phyloP scores from a whole-genome alignment of 1,140 invertebrate species.

The Panulirus ornatus region DNA sequence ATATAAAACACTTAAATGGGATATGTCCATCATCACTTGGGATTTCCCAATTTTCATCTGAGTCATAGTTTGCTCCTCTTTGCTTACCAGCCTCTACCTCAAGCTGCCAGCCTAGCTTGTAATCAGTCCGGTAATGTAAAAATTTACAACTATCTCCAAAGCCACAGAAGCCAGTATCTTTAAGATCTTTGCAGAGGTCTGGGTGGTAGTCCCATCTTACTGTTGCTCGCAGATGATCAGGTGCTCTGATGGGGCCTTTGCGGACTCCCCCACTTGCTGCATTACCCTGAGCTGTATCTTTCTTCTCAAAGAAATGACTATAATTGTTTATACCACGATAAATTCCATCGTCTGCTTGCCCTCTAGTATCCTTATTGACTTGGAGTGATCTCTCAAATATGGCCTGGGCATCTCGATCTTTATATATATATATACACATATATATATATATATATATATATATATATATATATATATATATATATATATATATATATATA shows the following conservation, averaged over 20 bases:
- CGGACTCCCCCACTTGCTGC: constrained; percentile 92
- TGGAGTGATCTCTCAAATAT: constrained; percentile 95
- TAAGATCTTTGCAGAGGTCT: constrained; percentile 99
- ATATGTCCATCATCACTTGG: constrained; percentile 88
- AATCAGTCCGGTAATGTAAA: constrained; percentile 97
- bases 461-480: no score
- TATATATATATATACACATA: no score
- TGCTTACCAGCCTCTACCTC: constrained; percentile 89
- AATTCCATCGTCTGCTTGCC: constrained; percentile 96
- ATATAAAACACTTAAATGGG: constrained; percentile 97
- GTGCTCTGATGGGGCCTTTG: constrained; percentile 96
- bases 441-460: no score
- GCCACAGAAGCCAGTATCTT: constrained; percentile 99
- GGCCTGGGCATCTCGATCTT: constrained; percentile 94
- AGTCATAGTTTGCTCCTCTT: constrained; percentile 84
- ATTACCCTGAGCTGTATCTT: constrained; percentile 95
- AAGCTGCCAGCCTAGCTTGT: constrained; percentile 99
- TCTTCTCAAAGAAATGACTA: constrained; percentile 95
- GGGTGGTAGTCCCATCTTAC: constrained; percentile 99
- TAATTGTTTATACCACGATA: constrained; percentile 98
- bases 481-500: no score
- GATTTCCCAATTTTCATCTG: constrained; percentile 89
- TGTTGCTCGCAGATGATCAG: constrained; percentile 95
- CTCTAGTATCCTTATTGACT: constrained; percentile 93
- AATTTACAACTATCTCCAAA: constrained; percentile 99